A percentile compares a stretch with the other conserved stretches of the same genome.
Conservation (phyloP, 2,888 invertebrate species). For the Torymus texanus region DNA sequence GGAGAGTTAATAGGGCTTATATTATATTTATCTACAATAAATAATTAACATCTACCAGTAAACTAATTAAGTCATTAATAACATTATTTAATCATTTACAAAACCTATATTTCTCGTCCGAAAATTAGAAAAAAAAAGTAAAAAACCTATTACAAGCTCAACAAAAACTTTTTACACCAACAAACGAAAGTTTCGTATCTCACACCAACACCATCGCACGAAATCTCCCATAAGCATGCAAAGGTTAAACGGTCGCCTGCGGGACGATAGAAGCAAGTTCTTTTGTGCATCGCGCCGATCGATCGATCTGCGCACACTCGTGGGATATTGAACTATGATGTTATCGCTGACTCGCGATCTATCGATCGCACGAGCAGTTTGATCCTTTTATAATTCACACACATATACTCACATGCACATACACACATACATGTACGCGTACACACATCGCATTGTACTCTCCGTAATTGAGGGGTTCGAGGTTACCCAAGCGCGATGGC, state of each 20-base stretch:
- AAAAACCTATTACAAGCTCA: no score
- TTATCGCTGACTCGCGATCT: conserved; percentile 22
- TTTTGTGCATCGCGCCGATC: conserved; percentile 35
- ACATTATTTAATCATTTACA: no score
- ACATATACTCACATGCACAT: no score
- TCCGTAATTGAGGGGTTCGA: conserved; percentile 23
- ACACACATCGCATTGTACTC: conserved; percentile 22
- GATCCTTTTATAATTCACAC: conserved; percentile 18
- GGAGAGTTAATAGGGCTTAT: no score
- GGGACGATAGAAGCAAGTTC: conserved; percentile 24
- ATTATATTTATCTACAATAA: no score
- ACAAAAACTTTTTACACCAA: no score
- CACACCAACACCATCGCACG: neutral
- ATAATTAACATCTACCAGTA: no score
- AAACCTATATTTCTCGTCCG: no score
- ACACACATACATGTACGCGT: neutral
- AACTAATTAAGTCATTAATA: no score
- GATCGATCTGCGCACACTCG: conserved; percentile 44
- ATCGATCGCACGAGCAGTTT: conserved; percentile 25
- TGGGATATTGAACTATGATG: conserved; percentile 58
- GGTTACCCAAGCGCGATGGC: neutral
- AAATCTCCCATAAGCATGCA: conserved; percentile 10
- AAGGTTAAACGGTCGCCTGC: conserved; percentile 12
- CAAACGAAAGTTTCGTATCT: no score
- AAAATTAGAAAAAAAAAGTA: no score